Evolutionary conservation across 2,797 vertebrate species (phyloP).

Genomic region (Scomberomorus guttatus): DNA sequence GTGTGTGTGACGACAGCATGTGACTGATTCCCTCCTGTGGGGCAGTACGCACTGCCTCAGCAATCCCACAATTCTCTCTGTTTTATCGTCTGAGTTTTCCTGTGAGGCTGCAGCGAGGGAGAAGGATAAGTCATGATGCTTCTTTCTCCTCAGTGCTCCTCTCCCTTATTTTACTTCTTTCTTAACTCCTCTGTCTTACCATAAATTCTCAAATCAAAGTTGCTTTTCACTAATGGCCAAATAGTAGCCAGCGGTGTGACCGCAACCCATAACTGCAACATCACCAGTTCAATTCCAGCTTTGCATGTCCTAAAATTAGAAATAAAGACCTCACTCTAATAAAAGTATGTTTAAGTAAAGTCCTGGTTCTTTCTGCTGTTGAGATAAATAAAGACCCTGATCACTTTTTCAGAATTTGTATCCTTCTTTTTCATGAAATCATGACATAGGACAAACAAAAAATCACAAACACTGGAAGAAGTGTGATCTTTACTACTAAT

Average conservation of each 20-base stretch:
- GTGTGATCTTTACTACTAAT: background rate
- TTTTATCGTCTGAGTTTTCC: slow-evolving; percentile 26
- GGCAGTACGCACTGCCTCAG: slow-evolving; percentile 17
- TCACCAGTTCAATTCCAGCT: no score
- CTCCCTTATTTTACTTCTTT: background rate
- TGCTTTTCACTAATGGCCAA: background rate
- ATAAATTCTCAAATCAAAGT: background rate
- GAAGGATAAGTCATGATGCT: slow-evolving; percentile 12
- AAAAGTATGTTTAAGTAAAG: background rate
- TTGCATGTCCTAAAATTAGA: no score
- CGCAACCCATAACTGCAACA: no score
- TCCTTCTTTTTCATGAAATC: background rate
- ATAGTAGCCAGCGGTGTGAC: no score
- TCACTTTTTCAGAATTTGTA: background rate
- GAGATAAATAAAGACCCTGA: background rate
- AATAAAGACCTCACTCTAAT: background rate
- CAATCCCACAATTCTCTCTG: slow-evolving; percentile 24
- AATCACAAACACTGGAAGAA: background rate
- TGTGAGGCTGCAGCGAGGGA: background rate
- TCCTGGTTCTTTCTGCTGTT: no score
- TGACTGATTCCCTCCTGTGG: slow-evolving; percentile 9
- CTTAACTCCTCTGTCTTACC: background rate
- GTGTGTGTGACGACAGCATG: background rate
- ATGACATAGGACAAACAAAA: background rate
- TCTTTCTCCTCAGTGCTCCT: background rate